A percentile compares a stretch with the other conserved stretches of the same genome.
These are phyloP conservation scores for Kryptolebias ocellatus DNA, from an alignment of 2,797 vertebrate species.

Conservation along the genomic window DNA sequence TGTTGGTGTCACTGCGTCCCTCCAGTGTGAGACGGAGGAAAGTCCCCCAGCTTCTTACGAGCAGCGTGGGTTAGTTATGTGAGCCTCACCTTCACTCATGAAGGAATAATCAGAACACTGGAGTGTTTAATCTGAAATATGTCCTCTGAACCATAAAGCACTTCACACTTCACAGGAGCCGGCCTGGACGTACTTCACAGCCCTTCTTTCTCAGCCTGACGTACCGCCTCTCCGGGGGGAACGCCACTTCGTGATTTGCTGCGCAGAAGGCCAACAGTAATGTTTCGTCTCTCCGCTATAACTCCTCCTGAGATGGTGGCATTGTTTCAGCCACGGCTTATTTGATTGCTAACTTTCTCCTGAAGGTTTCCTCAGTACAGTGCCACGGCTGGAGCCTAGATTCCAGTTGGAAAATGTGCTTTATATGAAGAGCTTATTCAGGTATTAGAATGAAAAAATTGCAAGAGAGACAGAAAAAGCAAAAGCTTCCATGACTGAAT, in stretches of 20 bases:
- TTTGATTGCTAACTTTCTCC: slow-evolving; percentile 34
- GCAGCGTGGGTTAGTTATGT: slow-evolving; percentile 17
- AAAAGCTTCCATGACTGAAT: no score
- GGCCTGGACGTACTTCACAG: slow-evolving; percentile 30
- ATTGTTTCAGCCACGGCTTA: slow-evolving; percentile 42
- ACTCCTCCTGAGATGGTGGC: slow-evolving; percentile 31
- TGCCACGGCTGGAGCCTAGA: slow-evolving; percentile 34
- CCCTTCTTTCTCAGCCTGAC: slow-evolving; percentile 37
- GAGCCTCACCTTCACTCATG: slow-evolving; percentile 61
- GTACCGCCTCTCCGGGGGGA: slow-evolving; percentile 34
- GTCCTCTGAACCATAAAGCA: slow-evolving; percentile 53
- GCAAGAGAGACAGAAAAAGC: no score
- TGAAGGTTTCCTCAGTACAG: slow-evolving; percentile 48
- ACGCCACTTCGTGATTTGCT: slow-evolving; percentile 29
- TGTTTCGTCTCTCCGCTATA: slow-evolving; percentile 28
- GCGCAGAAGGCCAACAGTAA: slow-evolving; percentile 19
- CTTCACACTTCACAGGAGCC: slow-evolving; percentile 17
- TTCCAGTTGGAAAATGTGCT: slow-evolving; percentile 41
- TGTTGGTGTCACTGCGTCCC: slow-evolving; percentile 18
- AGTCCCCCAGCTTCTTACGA: slow-evolving; percentile 25
- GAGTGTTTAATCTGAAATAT: slow-evolving; percentile 60
- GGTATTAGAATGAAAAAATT: neutral
- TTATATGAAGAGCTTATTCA: neutral
- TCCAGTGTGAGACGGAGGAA: slow-evolving; percentile 13
- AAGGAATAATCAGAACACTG: slow-evolving; percentile 59